These are phyloP conservation scores for Hypolimnas misippus DNA, from an alignment of 2,888 invertebrate genomes.

Conservation along the genomic window DNA sequence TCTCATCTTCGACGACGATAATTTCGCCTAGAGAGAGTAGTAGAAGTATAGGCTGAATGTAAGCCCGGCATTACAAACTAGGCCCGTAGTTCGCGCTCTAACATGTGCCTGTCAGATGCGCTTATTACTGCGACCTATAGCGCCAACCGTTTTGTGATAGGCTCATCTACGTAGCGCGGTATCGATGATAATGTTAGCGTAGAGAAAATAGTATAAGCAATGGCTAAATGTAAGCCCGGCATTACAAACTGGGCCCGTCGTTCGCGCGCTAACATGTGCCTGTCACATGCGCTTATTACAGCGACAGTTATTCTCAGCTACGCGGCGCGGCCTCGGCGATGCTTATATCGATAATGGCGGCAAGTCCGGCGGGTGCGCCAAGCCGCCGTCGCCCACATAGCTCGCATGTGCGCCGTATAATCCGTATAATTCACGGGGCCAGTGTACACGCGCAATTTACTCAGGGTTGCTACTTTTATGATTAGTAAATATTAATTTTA, in stretches of 20 bases:
- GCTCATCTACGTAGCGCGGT: too few species aligned
- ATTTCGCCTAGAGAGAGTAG: too few species aligned
- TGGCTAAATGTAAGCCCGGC: not conserved
- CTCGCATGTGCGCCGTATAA: slow-evolving; percentile 56
- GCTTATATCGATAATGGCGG: slow-evolving; percentile 45
- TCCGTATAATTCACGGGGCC: slow-evolving; percentile 66
- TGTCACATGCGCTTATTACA: slow-evolving; percentile 12
- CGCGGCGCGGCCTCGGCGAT: slow-evolving; percentile 29
- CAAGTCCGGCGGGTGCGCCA: slow-evolving; percentile 44
- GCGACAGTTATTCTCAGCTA: slow-evolving; percentile 31
- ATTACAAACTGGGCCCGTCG: not conserved
- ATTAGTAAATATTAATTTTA: slow-evolving; percentile 7
- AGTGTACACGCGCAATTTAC: slow-evolving; percentile 61
- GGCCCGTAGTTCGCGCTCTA: not conserved
- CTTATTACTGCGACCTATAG: not conserved
- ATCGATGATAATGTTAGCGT: too few species aligned
- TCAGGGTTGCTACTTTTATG: slow-evolving; percentile 54
- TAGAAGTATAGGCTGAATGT: not conserved
- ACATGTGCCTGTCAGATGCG: slow-evolving; percentile 7
- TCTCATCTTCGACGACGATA: too few species aligned
- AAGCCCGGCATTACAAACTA: not conserved
- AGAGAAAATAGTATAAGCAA: not conserved
- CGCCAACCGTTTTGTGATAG: too few species aligned
- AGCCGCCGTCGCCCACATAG: slow-evolving; percentile 50
- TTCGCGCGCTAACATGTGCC: not conserved